Conservation (phyloP, 2,888 invertebrate genomes). For the Chrysomela aeneicollis region DNA sequence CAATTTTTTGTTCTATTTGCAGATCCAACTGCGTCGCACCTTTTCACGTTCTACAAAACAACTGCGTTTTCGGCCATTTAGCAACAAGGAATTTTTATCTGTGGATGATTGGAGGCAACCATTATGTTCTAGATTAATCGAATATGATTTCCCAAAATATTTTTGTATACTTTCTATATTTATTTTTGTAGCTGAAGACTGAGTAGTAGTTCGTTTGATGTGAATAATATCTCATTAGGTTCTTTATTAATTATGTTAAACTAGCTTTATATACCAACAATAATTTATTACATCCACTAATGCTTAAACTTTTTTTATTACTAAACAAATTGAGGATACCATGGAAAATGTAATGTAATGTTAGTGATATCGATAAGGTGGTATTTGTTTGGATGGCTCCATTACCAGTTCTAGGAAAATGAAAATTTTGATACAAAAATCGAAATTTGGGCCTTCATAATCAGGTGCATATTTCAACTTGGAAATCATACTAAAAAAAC, state of each 20-base stretch:
- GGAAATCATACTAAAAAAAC: no score
- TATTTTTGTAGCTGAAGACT: slow-evolving; percentile 41
- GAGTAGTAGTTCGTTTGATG: slow-evolving; percentile 37
- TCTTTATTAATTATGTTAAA: slow-evolving; percentile 10
- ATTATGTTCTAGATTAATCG: not conserved
- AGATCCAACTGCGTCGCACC: not conserved
- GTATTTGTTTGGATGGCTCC: not conserved
- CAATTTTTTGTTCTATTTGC: not conserved
- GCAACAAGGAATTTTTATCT: not conserved
- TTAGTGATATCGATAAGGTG: not conserved
- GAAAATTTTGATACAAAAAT: not conserved
- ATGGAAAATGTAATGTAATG: not conserved
- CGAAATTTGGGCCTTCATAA: no score
- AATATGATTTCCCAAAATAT: slow-evolving; percentile 21
- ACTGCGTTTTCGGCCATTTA: not conserved
- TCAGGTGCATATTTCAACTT: no score
- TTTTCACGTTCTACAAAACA: not conserved
- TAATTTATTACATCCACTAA: slow-evolving; percentile 19
- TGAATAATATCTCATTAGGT: slow-evolving; percentile 26
- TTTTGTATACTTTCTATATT: slow-evolving; percentile 29
- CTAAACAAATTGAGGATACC: not conserved
- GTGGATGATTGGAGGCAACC: not conserved
- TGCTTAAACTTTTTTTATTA: not conserved
- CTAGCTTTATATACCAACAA: slow-evolving; percentile 31
- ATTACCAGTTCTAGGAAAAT: not conserved